A percentile compares a stretch with the other conserved stretches of the same genome.
Evolutionary conservation across 2,888 invertebrate genomes (phyloP).

Genomic region (Torymus tubicola): DNA sequence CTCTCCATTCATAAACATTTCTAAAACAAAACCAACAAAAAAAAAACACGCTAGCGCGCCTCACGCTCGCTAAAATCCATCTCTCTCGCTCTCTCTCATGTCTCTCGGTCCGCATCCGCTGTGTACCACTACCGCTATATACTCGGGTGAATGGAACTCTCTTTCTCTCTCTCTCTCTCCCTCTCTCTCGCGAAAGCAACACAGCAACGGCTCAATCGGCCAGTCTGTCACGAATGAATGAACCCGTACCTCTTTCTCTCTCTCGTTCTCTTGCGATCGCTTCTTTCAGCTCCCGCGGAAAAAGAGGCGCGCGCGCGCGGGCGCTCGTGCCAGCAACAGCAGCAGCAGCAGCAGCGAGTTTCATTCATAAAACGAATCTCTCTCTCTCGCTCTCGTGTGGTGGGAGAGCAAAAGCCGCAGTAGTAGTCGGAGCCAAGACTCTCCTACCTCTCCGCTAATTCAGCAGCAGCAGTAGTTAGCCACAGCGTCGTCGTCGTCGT

Average conservation of each 20-base stretch:
- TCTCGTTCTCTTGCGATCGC: not conserved
- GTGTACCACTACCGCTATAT: too few relatives aligned
- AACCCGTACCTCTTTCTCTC: constrained; percentile 25
- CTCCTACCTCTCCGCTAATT: constrained; percentile 23
- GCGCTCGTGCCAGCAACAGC: too few relatives aligned
- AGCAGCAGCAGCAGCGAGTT: constrained; percentile 22
- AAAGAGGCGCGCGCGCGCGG: constrained; percentile 4
- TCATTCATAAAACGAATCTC: constrained; percentile 54
- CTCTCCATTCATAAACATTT: too few relatives aligned
- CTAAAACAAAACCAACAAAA: too few relatives aligned
- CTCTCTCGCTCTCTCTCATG: too few relatives aligned
- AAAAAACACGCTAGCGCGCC: too few relatives aligned
- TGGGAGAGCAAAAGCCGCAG: too few relatives aligned
- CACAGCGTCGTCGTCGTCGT: not conserved
- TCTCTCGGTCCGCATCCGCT: too few relatives aligned
- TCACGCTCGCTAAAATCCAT: too few relatives aligned
- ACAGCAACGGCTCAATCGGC: constrained; percentile 30
- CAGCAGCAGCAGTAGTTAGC: not conserved
- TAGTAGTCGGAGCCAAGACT: not conserved
- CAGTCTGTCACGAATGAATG: constrained; percentile 46
- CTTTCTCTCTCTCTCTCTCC: too few relatives aligned
- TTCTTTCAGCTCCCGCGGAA: constrained; percentile 16
- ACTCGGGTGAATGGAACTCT: too few relatives aligned
- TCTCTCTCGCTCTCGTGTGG: constrained; percentile 8
- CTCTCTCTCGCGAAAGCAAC: not conserved